These are phyloP conservation scores for Xyrauchen texanus DNA, from an alignment of 2,113 vertebrate genomes.

Conservation along the genomic window DNA sequence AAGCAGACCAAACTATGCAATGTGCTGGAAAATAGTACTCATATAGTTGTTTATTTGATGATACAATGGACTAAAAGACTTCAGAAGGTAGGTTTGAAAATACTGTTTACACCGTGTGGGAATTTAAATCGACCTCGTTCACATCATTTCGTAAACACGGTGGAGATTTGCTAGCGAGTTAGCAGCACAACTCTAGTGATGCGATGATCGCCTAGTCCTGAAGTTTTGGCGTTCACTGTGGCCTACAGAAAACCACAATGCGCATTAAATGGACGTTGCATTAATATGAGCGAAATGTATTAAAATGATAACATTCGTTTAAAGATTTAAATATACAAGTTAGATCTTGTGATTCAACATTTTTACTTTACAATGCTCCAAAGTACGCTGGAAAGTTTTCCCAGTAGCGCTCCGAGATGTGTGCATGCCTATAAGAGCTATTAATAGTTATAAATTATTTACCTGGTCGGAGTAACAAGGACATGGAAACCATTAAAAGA, in stretches of 20 bases:
- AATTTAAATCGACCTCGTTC: not conserved
- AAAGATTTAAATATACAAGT: not conserved
- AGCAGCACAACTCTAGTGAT: conserved; percentile 3
- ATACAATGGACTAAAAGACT: too few relatives aligned
- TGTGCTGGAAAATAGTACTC: not conserved
- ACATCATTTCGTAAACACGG: not conserved
- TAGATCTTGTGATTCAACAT: not conserved
- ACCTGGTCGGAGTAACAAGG: conserved; percentile 78
- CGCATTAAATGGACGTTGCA: too few relatives aligned
- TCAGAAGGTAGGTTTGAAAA: not conserved
- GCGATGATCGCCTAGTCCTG: not conserved
- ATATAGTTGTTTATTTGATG: not conserved
- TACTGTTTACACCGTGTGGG: not conserved
- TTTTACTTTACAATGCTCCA: not conserved
- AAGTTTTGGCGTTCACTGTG: not conserved
- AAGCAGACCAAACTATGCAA: not conserved
- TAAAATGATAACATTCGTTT: not conserved
- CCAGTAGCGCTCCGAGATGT: not conserved
- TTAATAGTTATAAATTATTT: conserved; percentile 29
- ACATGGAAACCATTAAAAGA: conserved; percentile 73
- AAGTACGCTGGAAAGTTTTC: not conserved
- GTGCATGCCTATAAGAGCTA: not conserved
- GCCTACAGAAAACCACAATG: conserved; percentile 16
- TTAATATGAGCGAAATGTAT: not conserved
- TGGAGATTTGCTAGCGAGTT: conserved; percentile 23